Evolutionary conservation across 2,797 vertebrate species (phyloP).

Genomic region (Tenualosa ilisha): DNA sequence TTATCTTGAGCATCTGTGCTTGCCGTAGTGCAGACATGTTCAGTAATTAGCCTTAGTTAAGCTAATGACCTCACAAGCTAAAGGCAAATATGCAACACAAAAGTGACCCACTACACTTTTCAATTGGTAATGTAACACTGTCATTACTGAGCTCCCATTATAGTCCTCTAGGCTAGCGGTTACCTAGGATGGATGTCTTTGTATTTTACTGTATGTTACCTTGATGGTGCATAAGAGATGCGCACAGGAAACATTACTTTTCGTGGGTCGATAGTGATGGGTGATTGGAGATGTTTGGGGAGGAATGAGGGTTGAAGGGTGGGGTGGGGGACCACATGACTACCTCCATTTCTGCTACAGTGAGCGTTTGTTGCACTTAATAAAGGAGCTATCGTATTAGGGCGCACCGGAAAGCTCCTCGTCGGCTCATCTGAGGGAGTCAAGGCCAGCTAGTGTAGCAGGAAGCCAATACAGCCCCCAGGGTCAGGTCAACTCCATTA

Average conservation of each 20-base stretch:
- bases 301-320: conserved; percentile 22
- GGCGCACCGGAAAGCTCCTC: not conserved
- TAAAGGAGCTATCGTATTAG: conserved; percentile 42
- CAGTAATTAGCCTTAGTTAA: not conserved
- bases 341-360: conserved; percentile 31
- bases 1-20: conserved; percentile 11
- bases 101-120: not conserved
- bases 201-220: not conserved
- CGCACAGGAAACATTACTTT: not conserved
- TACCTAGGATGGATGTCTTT: not conserved
- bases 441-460: conserved; percentile 29
- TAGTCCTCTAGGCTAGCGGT: not conserved
- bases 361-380: conserved; percentile 47
- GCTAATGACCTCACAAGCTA: not conserved
- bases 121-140: not conserved
- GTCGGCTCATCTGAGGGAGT: not conserved
- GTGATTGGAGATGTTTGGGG: not conserved
- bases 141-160: not conserved
- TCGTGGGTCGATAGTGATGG: not conserved
- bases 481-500: conserved; percentile 56
- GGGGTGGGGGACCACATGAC: conserved; percentile 34
- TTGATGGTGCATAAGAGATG: not conserved
- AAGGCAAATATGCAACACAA: conserved; percentile 7
- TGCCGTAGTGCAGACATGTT: not conserved
- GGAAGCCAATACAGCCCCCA: conserved; percentile 36